Evolutionary conservation across 2,888 invertebrate genomes (phyloP).

Genomic region (Pycnomerus fuliginosus): DNA sequence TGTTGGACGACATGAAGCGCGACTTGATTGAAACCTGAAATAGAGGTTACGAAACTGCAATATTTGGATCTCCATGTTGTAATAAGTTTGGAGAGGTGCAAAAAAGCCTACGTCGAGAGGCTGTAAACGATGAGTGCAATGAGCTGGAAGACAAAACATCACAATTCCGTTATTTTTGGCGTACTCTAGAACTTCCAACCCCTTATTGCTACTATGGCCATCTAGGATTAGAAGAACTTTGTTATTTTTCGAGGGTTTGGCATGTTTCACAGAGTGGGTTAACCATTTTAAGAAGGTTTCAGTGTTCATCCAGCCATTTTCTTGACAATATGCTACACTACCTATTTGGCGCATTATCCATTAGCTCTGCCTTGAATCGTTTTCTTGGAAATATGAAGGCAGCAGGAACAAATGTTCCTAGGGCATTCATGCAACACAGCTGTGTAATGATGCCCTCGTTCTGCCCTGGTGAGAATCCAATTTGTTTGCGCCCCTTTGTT

Average conservation of each 20-base stretch:
- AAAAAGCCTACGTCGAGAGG: constrained; percentile 40
- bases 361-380: constrained; percentile 1
- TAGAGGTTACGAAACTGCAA: too few relatives aligned
- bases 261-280: constrained; percentile 22
- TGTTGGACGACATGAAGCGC: too few relatives aligned
- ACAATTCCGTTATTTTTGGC: constrained; percentile 39
- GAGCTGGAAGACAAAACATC: constrained; percentile 43
- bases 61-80: constrained; percentile 37
- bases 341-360: constrained; percentile 18
- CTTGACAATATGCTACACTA: constrained; percentile 7
- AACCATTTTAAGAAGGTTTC: constrained; percentile 26
- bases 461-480: constrained; percentile 5
- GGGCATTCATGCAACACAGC: constrained; percentile 2
- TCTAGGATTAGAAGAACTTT: constrained; percentile 41
- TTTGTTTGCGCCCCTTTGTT: constrained; percentile 6
- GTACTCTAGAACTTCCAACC: constrained; percentile 35
- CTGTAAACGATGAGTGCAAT: constrained; percentile 40
- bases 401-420: constrained; percentile 6
- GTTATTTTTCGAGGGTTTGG: constrained; percentile 14
- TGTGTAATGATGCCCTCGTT: constrained; percentile 7
- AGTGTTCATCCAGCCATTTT: constrained; percentile 38
- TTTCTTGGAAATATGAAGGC: constrained; percentile 6
- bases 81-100: constrained; percentile 38
- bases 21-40: too few relatives aligned
- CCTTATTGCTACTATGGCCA: constrained; percentile 37